These are phyloP conservation scores for Microchirus variegatus DNA, from an alignment of 2,797 vertebrate genomes.

Conservation along the genomic window DNA sequence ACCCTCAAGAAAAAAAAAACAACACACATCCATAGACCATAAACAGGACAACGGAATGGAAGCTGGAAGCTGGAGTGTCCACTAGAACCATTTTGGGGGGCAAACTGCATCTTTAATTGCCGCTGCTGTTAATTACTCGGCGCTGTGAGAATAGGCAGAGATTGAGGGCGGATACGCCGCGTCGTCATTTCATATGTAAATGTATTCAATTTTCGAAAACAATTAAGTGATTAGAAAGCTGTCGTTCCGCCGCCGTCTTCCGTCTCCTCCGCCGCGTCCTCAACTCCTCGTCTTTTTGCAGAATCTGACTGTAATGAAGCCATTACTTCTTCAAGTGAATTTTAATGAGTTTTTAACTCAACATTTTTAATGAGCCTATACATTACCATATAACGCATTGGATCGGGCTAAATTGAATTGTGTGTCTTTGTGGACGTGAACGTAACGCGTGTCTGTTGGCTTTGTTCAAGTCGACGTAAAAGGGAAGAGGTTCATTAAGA, in stretches of 20 bases:
- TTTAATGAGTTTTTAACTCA: conserved; percentile 97
- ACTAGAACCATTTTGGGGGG: conserved; percentile 76
- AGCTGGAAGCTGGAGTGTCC: conserved; percentile 69
- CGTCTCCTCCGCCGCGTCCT: conserved; percentile 78
- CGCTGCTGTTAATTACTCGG: conserved; percentile 84
- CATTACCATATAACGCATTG: conserved; percentile 93
- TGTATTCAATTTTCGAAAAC: conserved; percentile 88
- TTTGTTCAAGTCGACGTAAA: conserved; percentile 59
- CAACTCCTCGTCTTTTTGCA: conserved; percentile 82
- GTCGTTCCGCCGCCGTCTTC: conserved; percentile 79
- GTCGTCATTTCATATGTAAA: conserved; percentile 90
- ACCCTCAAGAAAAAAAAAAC: no score
- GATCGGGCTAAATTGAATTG: conserved; percentile 90
- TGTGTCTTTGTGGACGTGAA: conserved; percentile 40
- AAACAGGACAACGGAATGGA: conserved; percentile 66
- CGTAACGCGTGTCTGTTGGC: conserved; percentile 43
- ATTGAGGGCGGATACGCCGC: conserved; percentile 71
- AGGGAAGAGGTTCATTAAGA: conserved; percentile 88
- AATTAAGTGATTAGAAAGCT: conserved; percentile 93
- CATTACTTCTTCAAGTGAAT: conserved; percentile 92
- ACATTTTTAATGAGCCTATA: conserved; percentile 94
- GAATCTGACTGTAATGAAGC: conserved; percentile 93
- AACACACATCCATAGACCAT: conserved; percentile 45
- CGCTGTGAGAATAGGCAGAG: conserved; percentile 73
- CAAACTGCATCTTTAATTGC: conserved; percentile 86